Base-by-base conservation (phyloP, 2,113 vertebrate genomes). In the Promerops cafer region DNA sequence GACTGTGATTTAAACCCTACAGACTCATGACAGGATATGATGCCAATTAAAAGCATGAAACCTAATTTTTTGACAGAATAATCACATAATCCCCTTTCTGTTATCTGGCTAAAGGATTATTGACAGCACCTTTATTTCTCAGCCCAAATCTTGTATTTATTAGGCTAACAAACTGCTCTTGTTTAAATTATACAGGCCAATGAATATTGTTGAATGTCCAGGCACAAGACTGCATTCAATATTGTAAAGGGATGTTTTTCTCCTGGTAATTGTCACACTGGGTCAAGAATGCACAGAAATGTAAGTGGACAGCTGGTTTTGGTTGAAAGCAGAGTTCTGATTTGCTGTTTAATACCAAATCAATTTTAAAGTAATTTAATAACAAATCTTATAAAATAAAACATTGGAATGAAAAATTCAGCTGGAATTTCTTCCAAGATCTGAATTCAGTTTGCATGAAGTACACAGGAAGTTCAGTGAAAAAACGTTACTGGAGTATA, bases 41-140 rank as follows among this genome's bases (percentile, higher is more conserved):
- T 93, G 94, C 96, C 97, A 97, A 98, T 98, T 98, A 98, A 98
- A 98, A 97, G 93, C 94, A 98, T 28, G 87, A 96, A 97, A 90
- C 92, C 98, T 97, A 98, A 97, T 98, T 98, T 98, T 97, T 96
- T 96, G 90, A 93, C 96, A 95, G 95, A 97, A 97, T 94, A 95
- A 97, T 97, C 94, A 97, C 95, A 93, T 98, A 97, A 97, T 97
- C 89, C 74, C 96, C 91, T 97, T 98, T 97, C 95, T 98, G 93
- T 95, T 97, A 98, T 97, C 96, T 96, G 90, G 45, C 76, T 97
- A 95, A 95, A 94, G 86, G 80, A 89, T 94, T 97, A 97, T 94
- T 97, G 96, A 98, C 96, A 95, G 90, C 96, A 93, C 93, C 94
- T 97, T 97, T 97, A 97, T 97, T 97, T 97, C 90, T 96, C 83